Base-by-base conservation (phyloP, 1,140 invertebrate species). In the Drosophila bocki region DNA sequence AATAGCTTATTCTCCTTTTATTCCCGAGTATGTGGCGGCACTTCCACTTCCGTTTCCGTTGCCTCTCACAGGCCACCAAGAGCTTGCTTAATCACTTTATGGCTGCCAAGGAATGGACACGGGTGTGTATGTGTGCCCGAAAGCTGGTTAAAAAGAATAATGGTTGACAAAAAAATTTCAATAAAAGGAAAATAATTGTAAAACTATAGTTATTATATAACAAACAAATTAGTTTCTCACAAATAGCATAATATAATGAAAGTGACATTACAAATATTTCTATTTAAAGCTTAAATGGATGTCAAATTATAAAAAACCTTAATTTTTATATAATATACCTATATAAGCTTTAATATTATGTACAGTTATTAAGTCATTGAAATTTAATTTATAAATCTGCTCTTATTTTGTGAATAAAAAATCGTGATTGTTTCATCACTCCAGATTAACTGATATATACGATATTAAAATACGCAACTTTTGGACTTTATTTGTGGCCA, bases 1-100 rank as follows among this genome's bases (percentile, higher is more conserved):
- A 82, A 82, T 82, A 63, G 75, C 60, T 69, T 42, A 78, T 82
- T 78, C 67, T 33, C 54, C 26, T 63, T 48, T 50, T 58, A 64
- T 44, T 22, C 29, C 29, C 13, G 35, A 54, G 51, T 33, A 58
- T 63, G 61, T 33, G 53, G 29, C 53, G 56, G 51, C 53, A 69
- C 45, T 58, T 72, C 35, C 37, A 67, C 37, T 69, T 50, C 39
- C 62, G 51, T 13, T 48, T 58, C 39, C 62, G 33, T 6, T 54
- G 9, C 33, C 33, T 42, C 54, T 35, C 5, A 41, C 37, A 33
- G 62, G 39, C 51, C 53, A 44, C 2, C 39, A 59, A 58, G 29
- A 33, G 39, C 12, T 17, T n/a, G 29, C 19, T 65, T 65, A 65
- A 65, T 65, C 62, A 60, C 54, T 44, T 65, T 53, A 61, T 61